phyloP scores from a whole-genome alignment of 2,888 invertebrate genomes.

The Frankliniella intonsa region DNA sequence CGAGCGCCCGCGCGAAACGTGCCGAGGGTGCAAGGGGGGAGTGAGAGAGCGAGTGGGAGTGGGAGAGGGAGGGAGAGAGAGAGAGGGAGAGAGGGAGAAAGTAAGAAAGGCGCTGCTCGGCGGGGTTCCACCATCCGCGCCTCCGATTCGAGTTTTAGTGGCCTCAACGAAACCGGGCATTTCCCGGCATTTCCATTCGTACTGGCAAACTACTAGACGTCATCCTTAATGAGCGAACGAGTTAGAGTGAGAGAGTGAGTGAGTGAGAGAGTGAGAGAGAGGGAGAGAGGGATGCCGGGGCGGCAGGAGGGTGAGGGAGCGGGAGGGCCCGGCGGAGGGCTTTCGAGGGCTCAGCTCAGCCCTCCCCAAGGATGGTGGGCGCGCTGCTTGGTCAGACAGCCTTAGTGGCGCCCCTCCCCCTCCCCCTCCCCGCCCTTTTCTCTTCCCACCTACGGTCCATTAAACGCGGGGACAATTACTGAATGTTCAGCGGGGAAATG shows the following conservation, averaged over 20 bases:
- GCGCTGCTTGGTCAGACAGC: neutral
- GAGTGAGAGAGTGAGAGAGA: too few relatives aligned
- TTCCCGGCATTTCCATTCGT: neutral
- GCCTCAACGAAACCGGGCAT: neutral
- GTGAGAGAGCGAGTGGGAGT: neutral
- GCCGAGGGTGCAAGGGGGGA: neutral
- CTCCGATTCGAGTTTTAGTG: neutral
- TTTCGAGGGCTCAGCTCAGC: too few relatives aligned
- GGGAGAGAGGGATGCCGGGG: too few relatives aligned
- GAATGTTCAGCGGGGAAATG: conserved; percentile 20
- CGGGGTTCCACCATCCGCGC: neutral
- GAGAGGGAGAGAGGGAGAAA: neutral
- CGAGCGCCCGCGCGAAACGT: neutral
- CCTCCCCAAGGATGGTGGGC: too few relatives aligned
- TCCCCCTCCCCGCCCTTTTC: neutral
- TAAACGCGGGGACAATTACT: conserved; percentile 25
- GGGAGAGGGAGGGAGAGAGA: neutral
- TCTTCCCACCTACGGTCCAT: conserved; percentile 11
- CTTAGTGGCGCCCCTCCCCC: neutral
- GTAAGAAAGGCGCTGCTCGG: neutral
- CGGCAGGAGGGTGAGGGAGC: too few relatives aligned
- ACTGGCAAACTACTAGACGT: too few relatives aligned
- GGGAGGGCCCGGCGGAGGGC: too few relatives aligned
- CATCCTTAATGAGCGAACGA: too few relatives aligned
- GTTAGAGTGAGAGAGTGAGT: too few relatives aligned